Evolutionary conservation across 2,888 invertebrate genomes (phyloP), one percentile per base, ranked within the genome.

Genomic region (Mellilla xanthometata): DNA sequence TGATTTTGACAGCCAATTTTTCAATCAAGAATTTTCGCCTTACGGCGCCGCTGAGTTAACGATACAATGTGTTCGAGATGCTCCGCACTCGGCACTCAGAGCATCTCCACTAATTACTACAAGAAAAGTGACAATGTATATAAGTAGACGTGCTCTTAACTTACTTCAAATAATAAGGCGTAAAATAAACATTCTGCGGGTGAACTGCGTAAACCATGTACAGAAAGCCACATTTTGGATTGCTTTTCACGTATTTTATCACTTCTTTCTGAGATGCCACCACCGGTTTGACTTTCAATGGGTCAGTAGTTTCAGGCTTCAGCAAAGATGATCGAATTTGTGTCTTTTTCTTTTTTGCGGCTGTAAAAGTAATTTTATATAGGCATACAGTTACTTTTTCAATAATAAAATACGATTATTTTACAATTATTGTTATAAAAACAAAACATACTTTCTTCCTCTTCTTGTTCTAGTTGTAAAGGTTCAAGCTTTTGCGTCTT

Each of bases 151-250:
- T 19, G 3, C 6, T 5, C 15, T n/a, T n/a, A 3, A 19, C 87
- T 86, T 78, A 95, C 94, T 91, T 93, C 23, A 95, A 84, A 48
- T 94, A 94, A 65, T 95, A 95, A 0, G 95, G 95, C 2, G 94
- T 93, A 55, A 94, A 95, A 62, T 91, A 91, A 56, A 94, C 93
- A 51, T 94, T 95, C 2, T 92, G 91, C 43, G 92, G 91, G n/a
- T 93, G 92, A 1, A 94, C 93, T 27, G 94, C 93, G 57, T 95
- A 95, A 4, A 92, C 91, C 88, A 97, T 92, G 69, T 97, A 97
- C 2, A 95, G 90, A 68, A 96, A 97, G 4, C 91, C 91, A 39
- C 91, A 86, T n/a, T 91, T 85, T 0, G 91, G 91, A 49, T 91
- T 83, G 1, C 71, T 72, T 24, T 91, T 87, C 52, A 95, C 86